Base-by-base conservation (phyloP, 2,888 invertebrate genomes). In the Volucella inanis region DNA sequence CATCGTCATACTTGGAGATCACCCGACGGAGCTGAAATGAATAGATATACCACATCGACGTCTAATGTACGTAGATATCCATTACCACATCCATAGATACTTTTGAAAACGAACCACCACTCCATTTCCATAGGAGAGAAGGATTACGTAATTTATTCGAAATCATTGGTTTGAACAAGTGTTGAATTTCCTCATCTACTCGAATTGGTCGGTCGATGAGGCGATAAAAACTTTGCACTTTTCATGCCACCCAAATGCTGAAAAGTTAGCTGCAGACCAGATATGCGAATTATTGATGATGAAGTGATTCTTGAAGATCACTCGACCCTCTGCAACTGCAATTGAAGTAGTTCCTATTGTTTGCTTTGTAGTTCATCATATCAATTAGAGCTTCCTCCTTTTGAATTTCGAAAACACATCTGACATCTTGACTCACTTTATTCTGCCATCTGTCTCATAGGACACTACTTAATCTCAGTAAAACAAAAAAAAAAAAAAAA, bases 31-130 rank as follows among this genome's bases (percentile, higher is more conserved):
- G 62, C 54, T 71, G 55, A 64, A 77, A 65, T 76, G 38, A 61
- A 6, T 31, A 31, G 31, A 31, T 31, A 31, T 6, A n/a, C 64
- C 81, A 52, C 72, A 55, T 14, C 62, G 50, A 67, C 15, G 45
- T 64, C 62, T 55, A n/a, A 79, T 83, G 72, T 31, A 31, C 6
- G 72, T 79, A 83, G 74, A 68, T 83, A 68, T 47, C 43, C 62
- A 61, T 62, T 68, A 18, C 49, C 41, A 55, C 15, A 52, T 39
- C 31, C 14, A n/a, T 15, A n/a, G 8, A 3, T 52, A 43, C 9
- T 41, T 43, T 45, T 61, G 50, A 61, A 61, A 61, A 41, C 22
- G 61, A 14, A 50, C 61, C 49, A 15, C 41, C 38, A 31, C 31
- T 31, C 47, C 14, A 14, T 49, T 45, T 4, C 43, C 43, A 9